phyloP scores from a whole-genome alignment of 2,113 vertebrate species.

The Pheucticus melanocephalus region DNA sequence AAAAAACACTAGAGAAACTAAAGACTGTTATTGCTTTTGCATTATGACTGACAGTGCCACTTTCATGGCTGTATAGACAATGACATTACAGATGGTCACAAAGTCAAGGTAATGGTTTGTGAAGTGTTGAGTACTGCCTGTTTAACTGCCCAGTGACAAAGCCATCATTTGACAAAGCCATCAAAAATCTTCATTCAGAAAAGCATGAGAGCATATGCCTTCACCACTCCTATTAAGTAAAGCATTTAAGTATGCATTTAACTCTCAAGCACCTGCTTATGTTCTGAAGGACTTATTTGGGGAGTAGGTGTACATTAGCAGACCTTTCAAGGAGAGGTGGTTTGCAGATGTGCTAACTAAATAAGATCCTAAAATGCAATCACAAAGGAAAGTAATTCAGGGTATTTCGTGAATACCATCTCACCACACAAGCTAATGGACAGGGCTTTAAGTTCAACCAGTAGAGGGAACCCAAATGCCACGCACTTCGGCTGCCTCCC shows the following conservation, averaged over 20 bases:
- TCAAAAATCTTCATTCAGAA: background rate
- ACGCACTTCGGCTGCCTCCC: background rate
- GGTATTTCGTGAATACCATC: background rate
- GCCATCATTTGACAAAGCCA: background rate
- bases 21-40: background rate
- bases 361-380: background rate
- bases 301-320: background rate
- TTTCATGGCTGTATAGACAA: background rate
- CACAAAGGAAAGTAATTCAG: background rate
- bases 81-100: background rate
- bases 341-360: background rate
- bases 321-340: background rate
- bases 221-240: background rate
- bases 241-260: background rate
- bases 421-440: background rate
- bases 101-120: background rate
- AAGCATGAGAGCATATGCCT: background rate
- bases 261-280: background rate
- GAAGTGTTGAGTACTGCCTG: background rate
- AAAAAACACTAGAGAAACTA: background rate
- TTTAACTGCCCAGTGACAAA: background rate
- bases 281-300: background rate
- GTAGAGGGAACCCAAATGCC: constrained; percentile 13
- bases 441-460: background rate
- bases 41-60: background rate